A percentile compares a stretch with the other conserved stretches of the same genome.
Conservation (phyloP, 2,888 invertebrate species). For the Idaea biselata region DNA sequence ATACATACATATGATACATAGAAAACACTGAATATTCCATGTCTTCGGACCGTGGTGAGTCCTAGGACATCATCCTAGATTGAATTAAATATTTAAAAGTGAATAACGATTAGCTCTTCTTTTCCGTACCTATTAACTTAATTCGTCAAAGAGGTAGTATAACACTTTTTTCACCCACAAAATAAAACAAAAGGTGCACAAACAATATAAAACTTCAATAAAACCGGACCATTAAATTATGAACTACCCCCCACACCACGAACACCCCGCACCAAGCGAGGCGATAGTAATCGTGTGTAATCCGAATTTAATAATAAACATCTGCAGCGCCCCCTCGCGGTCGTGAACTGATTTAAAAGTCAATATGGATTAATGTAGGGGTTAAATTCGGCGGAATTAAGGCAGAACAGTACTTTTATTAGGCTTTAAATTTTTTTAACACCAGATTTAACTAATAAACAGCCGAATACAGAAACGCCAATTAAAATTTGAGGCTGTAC, state of each 20-base stretch:
- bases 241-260: slow-evolving; percentile 13
- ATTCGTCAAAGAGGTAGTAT: slow-evolving; percentile 9
- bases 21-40: too few species aligned
- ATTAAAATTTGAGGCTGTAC: too few species aligned
- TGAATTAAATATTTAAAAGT: too few species aligned
- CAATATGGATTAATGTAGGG: slow-evolving; percentile 36
- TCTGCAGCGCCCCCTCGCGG: slow-evolving; percentile 32
- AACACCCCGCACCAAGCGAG: neutral
- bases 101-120: neutral
- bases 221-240: slow-evolving; percentile 22
- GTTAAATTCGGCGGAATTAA: neutral
- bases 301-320: slow-evolving; percentile 50
- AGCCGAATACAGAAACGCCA: too few species aligned
- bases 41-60: too few species aligned
- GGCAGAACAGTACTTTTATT: too few species aligned
- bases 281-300: slow-evolving; percentile 38
- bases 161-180: slow-evolving; percentile 4
- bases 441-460: too few species aligned
- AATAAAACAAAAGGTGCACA: slow-evolving; percentile 7
- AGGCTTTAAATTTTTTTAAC: too few species aligned
- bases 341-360: slow-evolving; percentile 51
- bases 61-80: too few species aligned
- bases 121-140: too few species aligned
- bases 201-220: slow-evolving; percentile 8
- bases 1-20: too few species aligned